phyloP scores from a whole-genome alignment of 2,888 invertebrate genomes.

The Leucophenga maculata region DNA sequence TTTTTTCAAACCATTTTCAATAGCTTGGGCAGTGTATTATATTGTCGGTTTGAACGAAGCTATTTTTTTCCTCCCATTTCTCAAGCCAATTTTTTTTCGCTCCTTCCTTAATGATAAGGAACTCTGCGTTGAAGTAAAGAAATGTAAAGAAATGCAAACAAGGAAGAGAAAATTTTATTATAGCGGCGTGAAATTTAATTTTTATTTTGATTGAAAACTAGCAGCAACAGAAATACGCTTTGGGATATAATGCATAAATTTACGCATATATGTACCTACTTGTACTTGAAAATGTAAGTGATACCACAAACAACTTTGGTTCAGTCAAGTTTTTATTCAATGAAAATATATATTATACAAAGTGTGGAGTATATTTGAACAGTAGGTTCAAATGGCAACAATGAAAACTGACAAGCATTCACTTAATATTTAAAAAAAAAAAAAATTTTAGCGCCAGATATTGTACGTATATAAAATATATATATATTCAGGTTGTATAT shows the following conservation, averaged over 20 bases:
- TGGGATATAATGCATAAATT: slow-evolving; percentile 21
- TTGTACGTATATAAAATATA: too few species aligned
- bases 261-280: neutral
- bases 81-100: too few species aligned
- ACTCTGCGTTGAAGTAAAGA: neutral
- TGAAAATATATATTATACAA: too few species aligned
- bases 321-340: too few species aligned
- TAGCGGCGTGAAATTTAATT: slow-evolving; percentile 8
- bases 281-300: too few species aligned
- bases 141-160: neutral
- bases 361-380: too few species aligned
- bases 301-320: too few species aligned
- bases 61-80: neutral
- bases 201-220: slow-evolving; percentile 5
- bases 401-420: too few species aligned
- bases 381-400: too few species aligned
- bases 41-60: neutral
- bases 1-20: neutral
- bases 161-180: neutral
- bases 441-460: too few species aligned
- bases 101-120: neutral
- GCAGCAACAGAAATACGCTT: slow-evolving; percentile 2
- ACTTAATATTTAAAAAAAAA: too few species aligned
- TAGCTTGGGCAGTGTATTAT: neutral
- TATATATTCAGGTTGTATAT: too few species aligned